Percentiles rank a stretch among this genome's conserved stretches.
Evolutionary conservation across 2,888 invertebrate genomes (phyloP).

Genomic region (Lycaena phlaeas): DNA sequence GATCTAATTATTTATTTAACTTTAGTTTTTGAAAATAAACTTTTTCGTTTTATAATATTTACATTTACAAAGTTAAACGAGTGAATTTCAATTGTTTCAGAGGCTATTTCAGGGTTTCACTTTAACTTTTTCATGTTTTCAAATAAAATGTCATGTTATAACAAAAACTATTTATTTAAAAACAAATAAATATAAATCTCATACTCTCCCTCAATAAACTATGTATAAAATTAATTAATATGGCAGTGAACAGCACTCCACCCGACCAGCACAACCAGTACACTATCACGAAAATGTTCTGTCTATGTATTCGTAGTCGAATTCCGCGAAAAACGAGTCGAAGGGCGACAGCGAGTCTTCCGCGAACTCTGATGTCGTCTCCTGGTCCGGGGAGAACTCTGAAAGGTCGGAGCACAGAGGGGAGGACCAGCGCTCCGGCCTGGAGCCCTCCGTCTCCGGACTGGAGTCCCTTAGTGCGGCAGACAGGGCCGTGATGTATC

Average conservation of each 20-base stretch:
- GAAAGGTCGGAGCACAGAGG: constrained; percentile 70
- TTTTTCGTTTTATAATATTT: no score
- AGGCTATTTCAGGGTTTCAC: no score
- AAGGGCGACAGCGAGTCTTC: constrained; percentile 74
- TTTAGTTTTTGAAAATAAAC: no score
- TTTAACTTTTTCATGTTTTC: not conserved
- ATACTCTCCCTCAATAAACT: constrained; percentile 46
- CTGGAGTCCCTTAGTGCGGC: constrained; percentile 71
- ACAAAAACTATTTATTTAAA: constrained; percentile 64
- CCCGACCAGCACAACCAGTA: constrained; percentile 25
- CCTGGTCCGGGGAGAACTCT: constrained; percentile 60
- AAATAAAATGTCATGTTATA: constrained; percentile 31
- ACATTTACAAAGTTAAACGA: no score
- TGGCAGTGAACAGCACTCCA: constrained; percentile 44
- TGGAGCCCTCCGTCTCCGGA: constrained; percentile 32
- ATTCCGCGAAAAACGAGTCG: constrained; percentile 68
- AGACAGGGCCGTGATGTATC: constrained; percentile 86
- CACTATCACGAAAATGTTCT: constrained; percentile 65
- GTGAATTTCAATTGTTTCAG: no score
- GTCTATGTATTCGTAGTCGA: constrained; percentile 63
- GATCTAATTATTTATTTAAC: no score
- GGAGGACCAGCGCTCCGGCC: constrained; percentile 56
- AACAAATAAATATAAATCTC: constrained; percentile 48
- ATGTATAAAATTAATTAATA: constrained; percentile 54
- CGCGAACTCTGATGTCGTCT: constrained; percentile 62